These are phyloP conservation scores for Caenorhabditis elegans DNA, from an alignment of 1,140 invertebrate genomes.

Conservation along the genomic window WBcel235 BX284606.5:10421501-10422000, in stretches of 20 bases:
- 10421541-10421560: too few species aligned
- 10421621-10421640: too few species aligned
- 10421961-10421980: conserved; percentile 13
- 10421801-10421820: neutral
- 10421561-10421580: too few species aligned
- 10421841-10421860: conserved; percentile 29
- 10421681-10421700: neutral
- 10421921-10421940: neutral
- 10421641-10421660: neutral
- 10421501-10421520: too few species aligned
- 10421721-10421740: neutral
- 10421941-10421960: neutral
- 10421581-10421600: too few species aligned
- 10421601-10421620: too few species aligned
- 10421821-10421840: conserved; percentile 4
- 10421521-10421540: too few species aligned
- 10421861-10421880: conserved; percentile 9
- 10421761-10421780: neutral
- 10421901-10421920: neutral
- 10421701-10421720: neutral
- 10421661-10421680: neutral
- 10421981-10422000: conserved; percentile 24
- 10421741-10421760: neutral
- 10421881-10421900: neutral
- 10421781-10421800: neutral